phyloP scores from a whole-genome alignment of 2,888 invertebrate genomes.

The Andrena haemorrhoa region DNA sequence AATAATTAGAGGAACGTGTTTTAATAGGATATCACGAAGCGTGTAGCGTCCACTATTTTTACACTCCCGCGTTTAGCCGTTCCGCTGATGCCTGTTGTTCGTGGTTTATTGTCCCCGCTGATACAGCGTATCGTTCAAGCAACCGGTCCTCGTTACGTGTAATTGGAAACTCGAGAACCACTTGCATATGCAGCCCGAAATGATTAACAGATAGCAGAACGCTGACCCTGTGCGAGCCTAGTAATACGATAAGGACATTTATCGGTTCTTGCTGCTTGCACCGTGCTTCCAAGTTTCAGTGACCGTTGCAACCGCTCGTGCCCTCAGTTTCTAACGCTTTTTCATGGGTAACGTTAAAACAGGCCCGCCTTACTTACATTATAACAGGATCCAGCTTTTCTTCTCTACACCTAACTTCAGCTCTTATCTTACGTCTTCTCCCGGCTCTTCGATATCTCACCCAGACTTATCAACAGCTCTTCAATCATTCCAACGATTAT shows the following conservation, averaged over 20 bases:
- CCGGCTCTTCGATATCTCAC: neutral
- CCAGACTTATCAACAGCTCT: neutral
- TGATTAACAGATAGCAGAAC: slow-evolving; percentile 65
- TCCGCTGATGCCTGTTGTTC: slow-evolving; percentile 45
- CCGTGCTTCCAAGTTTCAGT: slow-evolving; percentile 12
- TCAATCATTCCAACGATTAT: neutral
- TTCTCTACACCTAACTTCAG: too few relatives aligned
- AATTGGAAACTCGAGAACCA: slow-evolving; percentile 76
- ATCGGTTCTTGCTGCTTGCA: slow-evolving; percentile 43
- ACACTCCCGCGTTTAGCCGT: slow-evolving; percentile 7
- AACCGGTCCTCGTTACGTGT: slow-evolving; percentile 71
- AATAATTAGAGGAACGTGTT: neutral
- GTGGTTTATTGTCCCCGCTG: slow-evolving; percentile 61
- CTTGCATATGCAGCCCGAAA: slow-evolving; percentile 73
- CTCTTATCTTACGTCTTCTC: too few relatives aligned
- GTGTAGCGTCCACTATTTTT: slow-evolving; percentile 3
- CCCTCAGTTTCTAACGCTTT: slow-evolving; percentile 2
- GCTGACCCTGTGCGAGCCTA: slow-evolving; percentile 50
- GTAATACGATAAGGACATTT: slow-evolving; percentile 48
- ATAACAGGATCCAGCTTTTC: too few relatives aligned
- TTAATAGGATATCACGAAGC: neutral
- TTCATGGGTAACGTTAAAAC: neutral
- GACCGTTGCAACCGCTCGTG: neutral
- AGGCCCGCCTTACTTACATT: neutral
- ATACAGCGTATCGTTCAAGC: slow-evolving; percentile 60